Base-by-base conservation (phyloP, 2,888 invertebrate species). In the Scaptomyza reducta region DNA sequence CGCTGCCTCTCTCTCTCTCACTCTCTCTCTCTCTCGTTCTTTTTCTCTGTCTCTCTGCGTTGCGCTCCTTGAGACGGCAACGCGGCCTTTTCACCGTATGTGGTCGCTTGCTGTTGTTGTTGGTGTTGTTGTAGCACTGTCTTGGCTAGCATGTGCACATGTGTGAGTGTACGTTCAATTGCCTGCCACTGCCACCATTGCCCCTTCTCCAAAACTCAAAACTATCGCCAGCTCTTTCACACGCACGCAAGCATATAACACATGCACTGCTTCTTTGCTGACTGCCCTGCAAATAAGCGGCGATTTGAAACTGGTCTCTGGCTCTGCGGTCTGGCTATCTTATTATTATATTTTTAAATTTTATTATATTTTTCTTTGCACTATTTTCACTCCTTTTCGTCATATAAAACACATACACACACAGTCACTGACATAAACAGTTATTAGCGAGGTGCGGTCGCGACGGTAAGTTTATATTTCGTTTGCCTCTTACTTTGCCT, bases 81-180 rank as follows among this genome's bases (percentile, higher is more conserved):
- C 68, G 70, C 72, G 75, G 75, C 80, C 80, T 87, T 79, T 79
- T 80, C 88, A 72, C 81, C 88, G 87, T 88, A 88, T 88, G 84
- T 88, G 88, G 84, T 88, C 84, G 87, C 67, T 76, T 59, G 66
- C 60, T 72, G 49, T 63, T 70, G 54, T 65, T 74, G 42, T 68
- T 74, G 42, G 56, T 69, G 58, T 44, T 71, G 45, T 58, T 77
- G 70, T 77, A 70, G 70, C 54, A 51, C 44, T 66, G 69, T 74
- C 75, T 77, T 74, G 74, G 78, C 68, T 71, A 75, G 79, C 67
- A 67, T 70, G 73, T 77, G 74, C 72, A 77, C 54, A 61, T 71
- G 59, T 74, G 61, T 60, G 33, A 11, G 46, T 64, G 74, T 65
- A 58, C 64, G 76, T 78, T 77, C 76, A 77, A 77, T 77, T 77